A percentile compares a stretch with the other conserved stretches of the same genome.
phyloP scores from a whole-genome alignment of 2,888 invertebrate species.

The Subacronicta megacephala region DNA sequence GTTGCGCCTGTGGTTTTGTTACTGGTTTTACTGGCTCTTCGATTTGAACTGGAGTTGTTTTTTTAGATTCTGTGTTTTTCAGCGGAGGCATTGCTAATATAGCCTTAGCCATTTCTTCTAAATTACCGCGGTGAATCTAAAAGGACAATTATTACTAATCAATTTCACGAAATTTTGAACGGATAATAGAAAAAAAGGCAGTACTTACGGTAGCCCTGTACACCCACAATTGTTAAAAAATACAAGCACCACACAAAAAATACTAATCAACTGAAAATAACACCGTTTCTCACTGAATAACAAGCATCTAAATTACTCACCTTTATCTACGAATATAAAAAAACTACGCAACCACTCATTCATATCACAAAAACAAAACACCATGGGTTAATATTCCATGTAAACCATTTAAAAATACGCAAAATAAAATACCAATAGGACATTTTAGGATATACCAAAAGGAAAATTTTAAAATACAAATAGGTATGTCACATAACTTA shows the following conservation, averaged over 20 bases:
- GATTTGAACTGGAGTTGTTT: slow-evolving; percentile 62
- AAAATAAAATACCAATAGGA: slow-evolving; percentile 22
- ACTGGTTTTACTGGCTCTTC: slow-evolving; percentile 70
- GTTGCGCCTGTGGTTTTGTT: slow-evolving; percentile 61
- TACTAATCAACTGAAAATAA: slow-evolving; percentile 49
- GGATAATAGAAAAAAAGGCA: slow-evolving; percentile 30
- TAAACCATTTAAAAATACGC: slow-evolving; percentile 27
- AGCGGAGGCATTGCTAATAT: slow-evolving; percentile 83
- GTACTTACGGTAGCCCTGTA: slow-evolving; percentile 53
- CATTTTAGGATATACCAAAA: background rate
- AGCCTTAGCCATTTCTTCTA: slow-evolving; percentile 84
- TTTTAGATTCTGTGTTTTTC: slow-evolving; percentile 76
- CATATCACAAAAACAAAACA: slow-evolving; percentile 41
- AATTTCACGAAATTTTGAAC: slow-evolving; percentile 24
- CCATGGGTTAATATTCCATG: slow-evolving; percentile 44
- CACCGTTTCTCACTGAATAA: slow-evolving; percentile 51
- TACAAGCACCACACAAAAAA: slow-evolving; percentile 57
- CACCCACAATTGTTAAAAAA: slow-evolving; percentile 50
- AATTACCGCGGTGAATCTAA: slow-evolving; percentile 90
- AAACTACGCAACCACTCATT: slow-evolving; percentile 38
- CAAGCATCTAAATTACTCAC: slow-evolving; percentile 39
- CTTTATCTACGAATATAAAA: slow-evolving; percentile 36
- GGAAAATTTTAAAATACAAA: background rate
- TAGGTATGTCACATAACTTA: background rate
- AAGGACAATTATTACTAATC: slow-evolving; percentile 51